Base-by-base conservation (phyloP, 53 echinoderm and acorn worm species). In the Holothuria scabra region DNA sequence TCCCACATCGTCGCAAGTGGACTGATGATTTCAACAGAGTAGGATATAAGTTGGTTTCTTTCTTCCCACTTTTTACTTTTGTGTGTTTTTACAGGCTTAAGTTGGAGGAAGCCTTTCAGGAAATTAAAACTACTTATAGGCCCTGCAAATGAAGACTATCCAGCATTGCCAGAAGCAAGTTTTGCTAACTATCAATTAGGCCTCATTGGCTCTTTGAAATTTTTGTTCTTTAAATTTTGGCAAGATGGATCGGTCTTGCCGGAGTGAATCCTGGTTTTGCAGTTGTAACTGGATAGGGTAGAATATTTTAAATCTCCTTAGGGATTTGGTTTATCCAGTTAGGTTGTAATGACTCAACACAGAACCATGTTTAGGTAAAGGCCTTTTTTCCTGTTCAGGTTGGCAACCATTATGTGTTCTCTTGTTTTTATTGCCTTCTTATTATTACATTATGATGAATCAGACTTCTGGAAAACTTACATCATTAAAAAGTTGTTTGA, bases 161-260 rank as follows among this genome's bases (percentile, higher is more conserved):
- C 12, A 64, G 63, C 23, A 81, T 81, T 37, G 82, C 82, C 65
- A 64, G 41, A 38, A 64, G 82, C 82, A 64, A 41, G 60, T 60
- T 81, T 64, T 61, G 34, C 37, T 61, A 64, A 81, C 82, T 81
- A 81, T 81, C 82, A 81, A 81, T 81, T 81, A 81, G 82, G 62
- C 62, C 82, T 81, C 82, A 64, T 81, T 81, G 82, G 59, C 33
- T 79, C 56, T 79, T 58, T 79, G 79, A 79, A 79, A 72, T 72
- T 72, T 72, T 30, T 52, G 52, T 52, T 52, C 52, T 52, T 52
- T 52, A 52, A 52, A 46, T 72, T 72, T 78, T 20, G 58, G 78
- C 10, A 78, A 78, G 78, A 78, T 78, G 78, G 78, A 78, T 78
- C 58, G 78, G 78, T 78, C 78, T 78, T 59, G 78, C 29, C 32